Evolutionary conservation across 2,888 invertebrate species (phyloP).

Genomic region (Drosophila greeni): DNA sequence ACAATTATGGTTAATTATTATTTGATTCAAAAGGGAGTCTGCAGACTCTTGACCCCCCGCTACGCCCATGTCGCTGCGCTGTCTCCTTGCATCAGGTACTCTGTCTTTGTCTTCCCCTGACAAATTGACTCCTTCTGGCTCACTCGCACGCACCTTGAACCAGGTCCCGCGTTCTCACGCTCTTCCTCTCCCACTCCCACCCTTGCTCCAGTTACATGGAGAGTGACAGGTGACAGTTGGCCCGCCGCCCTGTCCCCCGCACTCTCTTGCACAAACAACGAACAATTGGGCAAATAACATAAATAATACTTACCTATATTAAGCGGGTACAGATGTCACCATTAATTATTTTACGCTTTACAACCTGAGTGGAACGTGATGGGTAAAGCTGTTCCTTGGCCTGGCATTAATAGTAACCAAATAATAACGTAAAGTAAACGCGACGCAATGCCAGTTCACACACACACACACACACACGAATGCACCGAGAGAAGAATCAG

Average conservation of each 20-base stretch:
- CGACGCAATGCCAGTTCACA: neutral
- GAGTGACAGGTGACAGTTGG: neutral
- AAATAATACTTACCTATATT: constrained; percentile 45
- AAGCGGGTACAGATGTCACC: constrained; percentile 55
- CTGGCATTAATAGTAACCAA: constrained; percentile 16
- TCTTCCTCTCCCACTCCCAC: neutral
- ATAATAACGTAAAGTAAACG: constrained; percentile 10
- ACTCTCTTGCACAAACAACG: constrained; percentile 5
- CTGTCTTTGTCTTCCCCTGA: neutral
- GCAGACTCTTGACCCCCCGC: neutral
- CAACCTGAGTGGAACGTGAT: constrained; percentile 36
- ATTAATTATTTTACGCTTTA: constrained; percentile 55
- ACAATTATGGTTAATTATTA: neutral
- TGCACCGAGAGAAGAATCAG: constrained; percentile 18
- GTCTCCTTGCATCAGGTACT: neutral
- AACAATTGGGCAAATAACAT: constrained; percentile 38
- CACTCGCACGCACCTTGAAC: constrained; percentile 9
- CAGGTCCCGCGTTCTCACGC: constrained; percentile 16
- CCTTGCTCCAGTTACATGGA: neutral
- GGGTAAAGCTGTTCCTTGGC: constrained; percentile 28
- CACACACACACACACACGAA: neutral
- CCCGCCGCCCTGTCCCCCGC: neutral
- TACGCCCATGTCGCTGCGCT: neutral
- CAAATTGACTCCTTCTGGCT: constrained; percentile 5
- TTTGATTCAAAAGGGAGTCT: neutral